Percentiles rank a stretch among this genome's conserved stretches.
Evolutionary conservation across 2,113 vertebrate genomes (phyloP).

Genomic region (Scalopus aquaticus): DNA sequence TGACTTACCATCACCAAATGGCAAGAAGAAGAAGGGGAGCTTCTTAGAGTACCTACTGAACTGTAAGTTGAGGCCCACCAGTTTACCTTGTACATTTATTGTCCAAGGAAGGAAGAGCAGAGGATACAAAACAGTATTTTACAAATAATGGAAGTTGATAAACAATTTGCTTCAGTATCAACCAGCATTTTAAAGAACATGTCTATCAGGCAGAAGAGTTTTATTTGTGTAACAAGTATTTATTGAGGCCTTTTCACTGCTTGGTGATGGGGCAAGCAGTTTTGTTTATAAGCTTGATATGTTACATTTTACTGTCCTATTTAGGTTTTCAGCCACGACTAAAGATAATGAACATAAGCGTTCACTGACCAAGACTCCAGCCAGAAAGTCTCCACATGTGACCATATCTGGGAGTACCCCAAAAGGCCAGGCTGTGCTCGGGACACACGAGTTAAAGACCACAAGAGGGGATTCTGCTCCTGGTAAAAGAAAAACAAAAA

Average conservation of each 20-base stretch:
- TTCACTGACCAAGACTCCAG: slow-evolving; percentile 93
- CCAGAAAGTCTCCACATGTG: slow-evolving; percentile 87
- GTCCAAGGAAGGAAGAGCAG: neutral
- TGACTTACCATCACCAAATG: neutral
- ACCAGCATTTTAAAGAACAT: neutral
- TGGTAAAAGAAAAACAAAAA: slow-evolving; percentile 45
- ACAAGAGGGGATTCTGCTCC: slow-evolving; percentile 47
- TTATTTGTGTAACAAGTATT: neutral
- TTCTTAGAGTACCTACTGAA: neutral
- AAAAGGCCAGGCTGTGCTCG: slow-evolving; percentile 37
- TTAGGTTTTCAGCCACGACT: slow-evolving; percentile 93
- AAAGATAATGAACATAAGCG: slow-evolving; percentile 92
- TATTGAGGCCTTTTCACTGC: neutral
- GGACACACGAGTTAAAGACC: slow-evolving; percentile 52
- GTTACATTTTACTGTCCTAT: neutral
- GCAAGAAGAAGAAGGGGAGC: neutral
- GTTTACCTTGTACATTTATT: neutral
- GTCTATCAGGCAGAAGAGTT: neutral
- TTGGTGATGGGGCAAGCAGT: neutral
- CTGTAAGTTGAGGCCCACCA: neutral
- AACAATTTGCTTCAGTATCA: neutral
- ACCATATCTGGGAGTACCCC: slow-evolving; percentile 74
- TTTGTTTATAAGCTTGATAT: neutral
- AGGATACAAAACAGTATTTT: neutral
- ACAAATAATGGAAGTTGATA: neutral